phyloP scores from a whole-genome alignment of 2,888 invertebrate genomes.

The Pristionchus arcanus region DNA sequence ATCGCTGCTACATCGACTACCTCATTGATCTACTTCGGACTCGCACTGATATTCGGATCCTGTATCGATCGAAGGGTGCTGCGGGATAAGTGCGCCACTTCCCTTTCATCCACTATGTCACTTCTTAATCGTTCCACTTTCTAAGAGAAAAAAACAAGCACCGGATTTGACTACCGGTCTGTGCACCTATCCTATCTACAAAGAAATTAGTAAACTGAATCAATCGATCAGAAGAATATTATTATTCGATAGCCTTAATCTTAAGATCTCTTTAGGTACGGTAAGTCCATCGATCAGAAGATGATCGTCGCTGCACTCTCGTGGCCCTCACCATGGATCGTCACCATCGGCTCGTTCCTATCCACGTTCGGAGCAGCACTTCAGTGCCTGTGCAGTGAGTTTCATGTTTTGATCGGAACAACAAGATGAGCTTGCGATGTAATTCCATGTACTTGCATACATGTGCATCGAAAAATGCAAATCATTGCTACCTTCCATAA shows the following conservation, averaged over 20 bases:
- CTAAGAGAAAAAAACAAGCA: too few relatives aligned
- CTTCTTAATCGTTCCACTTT: too few relatives aligned
- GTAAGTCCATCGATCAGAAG: conserved; percentile 95
- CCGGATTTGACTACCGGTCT: too few relatives aligned
- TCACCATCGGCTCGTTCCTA: conserved; percentile 95
- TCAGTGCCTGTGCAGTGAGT: conserved; percentile 86
- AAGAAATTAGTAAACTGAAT: too few relatives aligned
- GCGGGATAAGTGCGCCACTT: conserved; percentile 95
- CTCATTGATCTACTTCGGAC: conserved; percentile 91
- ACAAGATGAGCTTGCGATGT: too few relatives aligned
- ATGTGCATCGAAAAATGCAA: too few relatives aligned
- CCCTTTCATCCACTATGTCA: not conserved
- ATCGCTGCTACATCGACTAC: conserved; percentile 97
- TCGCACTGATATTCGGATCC: conserved; percentile 90
- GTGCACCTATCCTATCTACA: too few relatives aligned
- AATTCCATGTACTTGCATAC: too few relatives aligned
- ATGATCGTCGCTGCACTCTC: conserved; percentile 97
- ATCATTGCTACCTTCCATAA: too few relatives aligned
- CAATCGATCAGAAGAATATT: too few relatives aligned
- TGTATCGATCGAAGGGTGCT: conserved; percentile 94
- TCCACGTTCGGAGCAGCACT: conserved; percentile 98
- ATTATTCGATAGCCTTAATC: too few relatives aligned
- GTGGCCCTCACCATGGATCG: conserved; percentile 99
- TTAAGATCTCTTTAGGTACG: conserved; percentile 89
- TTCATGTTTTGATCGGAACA: too few relatives aligned